A percentile compares a stretch with the other conserved stretches of the same genome.
phyloP scores from a whole-genome alignment of 2,888 invertebrate species.

The Cabera pusaria region DNA sequence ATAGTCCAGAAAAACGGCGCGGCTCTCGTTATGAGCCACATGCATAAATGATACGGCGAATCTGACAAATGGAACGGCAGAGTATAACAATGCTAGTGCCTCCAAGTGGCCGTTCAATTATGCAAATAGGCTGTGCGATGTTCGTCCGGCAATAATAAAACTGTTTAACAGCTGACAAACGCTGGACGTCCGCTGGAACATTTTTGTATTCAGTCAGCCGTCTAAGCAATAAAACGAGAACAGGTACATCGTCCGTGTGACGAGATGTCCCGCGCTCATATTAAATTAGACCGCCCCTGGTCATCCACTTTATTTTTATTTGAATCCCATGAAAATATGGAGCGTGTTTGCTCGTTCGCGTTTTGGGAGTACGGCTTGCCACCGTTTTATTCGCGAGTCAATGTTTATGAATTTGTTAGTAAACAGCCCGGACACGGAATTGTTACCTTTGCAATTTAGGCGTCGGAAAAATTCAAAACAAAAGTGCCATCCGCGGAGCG shows the following conservation, averaged over 20 bases:
- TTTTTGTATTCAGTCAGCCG: slow-evolving; percentile 68
- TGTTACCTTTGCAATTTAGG: slow-evolving; percentile 65
- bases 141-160: slow-evolving; percentile 79
- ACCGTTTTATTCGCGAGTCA: slow-evolving; percentile 71
- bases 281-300: slow-evolving; percentile 77
- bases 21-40: slow-evolving; percentile 76
- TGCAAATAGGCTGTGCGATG: slow-evolving; percentile 80
- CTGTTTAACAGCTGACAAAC: slow-evolving; percentile 81
- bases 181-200: slow-evolving; percentile 56
- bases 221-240: slow-evolving; percentile 73
- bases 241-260: slow-evolving; percentile 70
- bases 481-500: slow-evolving; percentile 46
- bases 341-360: slow-evolving; percentile 69
- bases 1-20: slow-evolving; percentile 76
- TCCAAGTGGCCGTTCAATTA: slow-evolving; percentile 83
- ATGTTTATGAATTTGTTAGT: slow-evolving; percentile 81
- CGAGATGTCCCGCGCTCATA: slow-evolving; percentile 72
- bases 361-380: slow-evolving; percentile 58
- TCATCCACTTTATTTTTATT: slow-evolving; percentile 80
- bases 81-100: slow-evolving; percentile 81
- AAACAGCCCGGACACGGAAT: slow-evolving; percentile 57
- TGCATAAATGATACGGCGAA: slow-evolving; percentile 81
- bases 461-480: slow-evolving; percentile 44
- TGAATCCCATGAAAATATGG: slow-evolving; percentile 80
- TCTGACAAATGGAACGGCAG: slow-evolving; percentile 82